Evolutionary conservation across 2,888 invertebrate species (phyloP).

Genomic region (Hedychridium roseum): DNA sequence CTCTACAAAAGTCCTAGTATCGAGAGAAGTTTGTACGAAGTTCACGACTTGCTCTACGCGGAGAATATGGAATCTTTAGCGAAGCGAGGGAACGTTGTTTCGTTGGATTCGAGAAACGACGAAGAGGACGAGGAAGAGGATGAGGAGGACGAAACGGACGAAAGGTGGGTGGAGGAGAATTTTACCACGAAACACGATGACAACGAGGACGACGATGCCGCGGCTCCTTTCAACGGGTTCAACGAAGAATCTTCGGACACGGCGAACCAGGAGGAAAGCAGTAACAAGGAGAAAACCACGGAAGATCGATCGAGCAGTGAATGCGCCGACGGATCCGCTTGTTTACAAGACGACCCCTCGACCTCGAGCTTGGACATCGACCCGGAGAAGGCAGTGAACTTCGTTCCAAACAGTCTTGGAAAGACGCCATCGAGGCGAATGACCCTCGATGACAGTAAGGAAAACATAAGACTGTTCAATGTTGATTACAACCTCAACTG

Average conservation of each 20-base stretch:
- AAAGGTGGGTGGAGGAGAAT: constrained; percentile 24
- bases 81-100: too few species aligned
- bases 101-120: constrained; percentile 22
- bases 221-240: constrained; percentile 19
- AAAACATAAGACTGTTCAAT: constrained; percentile 35
- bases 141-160: constrained; percentile 30
- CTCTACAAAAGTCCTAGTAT: constrained; percentile 48
- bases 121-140: constrained; percentile 31
- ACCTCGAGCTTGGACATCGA: constrained; percentile 6
- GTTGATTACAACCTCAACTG: constrained; percentile 48
- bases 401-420: constrained; percentile 45
- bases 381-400: constrained; percentile 38
- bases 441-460: constrained; percentile 25
- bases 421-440: constrained; percentile 37
- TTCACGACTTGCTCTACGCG: constrained; percentile 42
- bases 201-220: constrained; percentile 30
- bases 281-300: constrained; percentile 19
- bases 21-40: constrained; percentile 44
- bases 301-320: constrained; percentile 15
- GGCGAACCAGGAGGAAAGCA: constrained; percentile 21
- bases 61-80: constrained; percentile 37
- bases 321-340: constrained; percentile 12
- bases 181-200: constrained; percentile 30
- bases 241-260: constrained; percentile 31
- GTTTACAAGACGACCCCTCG: constrained; percentile 2